These are phyloP conservation scores for Liopterus haemorrhoidalis DNA, from an alignment of 2,888 invertebrate species.

Conservation along the genomic window DNA sequence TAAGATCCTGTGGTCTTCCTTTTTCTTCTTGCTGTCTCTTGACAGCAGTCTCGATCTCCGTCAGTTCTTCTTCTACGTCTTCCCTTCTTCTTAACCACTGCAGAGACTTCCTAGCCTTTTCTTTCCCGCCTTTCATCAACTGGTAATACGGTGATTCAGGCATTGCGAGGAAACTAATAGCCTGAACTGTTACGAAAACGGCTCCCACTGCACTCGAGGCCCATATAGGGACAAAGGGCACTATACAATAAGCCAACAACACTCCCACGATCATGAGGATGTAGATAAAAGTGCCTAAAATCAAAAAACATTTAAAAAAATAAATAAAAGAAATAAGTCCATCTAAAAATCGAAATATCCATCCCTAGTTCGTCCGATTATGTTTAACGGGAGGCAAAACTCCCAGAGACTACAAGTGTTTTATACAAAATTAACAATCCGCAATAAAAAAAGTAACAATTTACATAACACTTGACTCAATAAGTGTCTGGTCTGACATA, in stretches of 20 bases:
- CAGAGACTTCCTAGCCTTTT: constrained; percentile 38
- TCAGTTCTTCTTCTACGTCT: constrained; percentile 39
- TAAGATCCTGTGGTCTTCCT: constrained; percentile 40
- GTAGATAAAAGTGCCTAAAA: constrained; percentile 42
- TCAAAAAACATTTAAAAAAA: too few relatives aligned
- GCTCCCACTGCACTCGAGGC: constrained; percentile 40
- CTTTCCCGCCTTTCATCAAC: constrained; percentile 36
- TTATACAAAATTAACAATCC: too few relatives aligned
- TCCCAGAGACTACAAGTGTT: too few relatives aligned
- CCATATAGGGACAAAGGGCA: constrained; percentile 40
- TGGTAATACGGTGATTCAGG: constrained; percentile 44
- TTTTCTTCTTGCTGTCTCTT: constrained; percentile 40
- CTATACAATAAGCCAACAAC: constrained; percentile 41
- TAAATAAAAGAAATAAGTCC: too few relatives aligned
- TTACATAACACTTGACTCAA: too few relatives aligned
- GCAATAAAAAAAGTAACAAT: too few relatives aligned
- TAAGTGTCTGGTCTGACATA: too few relatives aligned
- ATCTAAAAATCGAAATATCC: too few relatives aligned
- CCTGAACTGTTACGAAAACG: constrained; percentile 36
- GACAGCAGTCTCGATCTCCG: constrained; percentile 40
- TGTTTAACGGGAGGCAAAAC: too few relatives aligned
- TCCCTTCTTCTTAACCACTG: constrained; percentile 34
- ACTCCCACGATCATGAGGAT: constrained; percentile 45
- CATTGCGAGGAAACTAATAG: constrained; percentile 41
- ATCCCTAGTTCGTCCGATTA: too few relatives aligned